These are phyloP conservation scores for Papilio demoleus DNA, from an alignment of 2,888 invertebrate genomes.

Conservation along the genomic window DNA sequence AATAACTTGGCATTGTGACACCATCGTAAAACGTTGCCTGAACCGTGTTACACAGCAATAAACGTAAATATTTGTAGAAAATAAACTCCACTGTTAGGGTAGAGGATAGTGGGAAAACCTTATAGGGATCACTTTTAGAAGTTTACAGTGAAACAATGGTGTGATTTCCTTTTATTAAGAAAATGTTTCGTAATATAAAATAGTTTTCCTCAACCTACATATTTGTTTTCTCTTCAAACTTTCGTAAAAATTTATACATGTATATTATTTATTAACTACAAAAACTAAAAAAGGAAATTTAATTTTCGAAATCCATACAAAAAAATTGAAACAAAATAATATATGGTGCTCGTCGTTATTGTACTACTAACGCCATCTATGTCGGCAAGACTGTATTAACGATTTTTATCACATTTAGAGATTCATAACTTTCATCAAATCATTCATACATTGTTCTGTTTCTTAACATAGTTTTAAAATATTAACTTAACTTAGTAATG, in stretches of 20 bases:
- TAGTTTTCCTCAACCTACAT: background rate
- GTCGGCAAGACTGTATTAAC: background rate
- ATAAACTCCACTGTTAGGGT: conserved; percentile 41
- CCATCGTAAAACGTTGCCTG: conserved; percentile 39
- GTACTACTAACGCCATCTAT: conserved; percentile 15
- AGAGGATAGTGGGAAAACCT: conserved; percentile 47
- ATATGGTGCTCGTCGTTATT: background rate
- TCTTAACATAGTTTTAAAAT: too few relatives aligned
- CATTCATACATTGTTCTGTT: too few relatives aligned
- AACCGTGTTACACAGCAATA: conserved; percentile 43
- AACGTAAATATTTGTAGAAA: conserved; percentile 46
- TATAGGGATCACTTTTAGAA: conserved; percentile 44
- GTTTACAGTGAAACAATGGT: conserved; percentile 41
- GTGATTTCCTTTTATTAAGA: conserved; percentile 25
- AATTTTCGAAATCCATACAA: background rate
- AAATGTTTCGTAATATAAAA: conserved; percentile 11
- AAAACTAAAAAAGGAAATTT: too few relatives aligned
- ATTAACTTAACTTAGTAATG: too few relatives aligned
- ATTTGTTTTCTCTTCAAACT: too few relatives aligned
- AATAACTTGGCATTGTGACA: conserved; percentile 37
- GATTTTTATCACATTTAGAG: background rate
- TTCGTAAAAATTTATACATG: too few relatives aligned
- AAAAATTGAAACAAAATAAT: too few relatives aligned
- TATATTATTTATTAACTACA: too few relatives aligned
- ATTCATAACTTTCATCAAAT: background rate